A percentile compares a stretch with the other conserved stretches of the same genome.
These are phyloP conservation scores for Nomada fabriciana DNA, from an alignment of 2,888 invertebrate species.

Conservation along the genomic window DNA sequence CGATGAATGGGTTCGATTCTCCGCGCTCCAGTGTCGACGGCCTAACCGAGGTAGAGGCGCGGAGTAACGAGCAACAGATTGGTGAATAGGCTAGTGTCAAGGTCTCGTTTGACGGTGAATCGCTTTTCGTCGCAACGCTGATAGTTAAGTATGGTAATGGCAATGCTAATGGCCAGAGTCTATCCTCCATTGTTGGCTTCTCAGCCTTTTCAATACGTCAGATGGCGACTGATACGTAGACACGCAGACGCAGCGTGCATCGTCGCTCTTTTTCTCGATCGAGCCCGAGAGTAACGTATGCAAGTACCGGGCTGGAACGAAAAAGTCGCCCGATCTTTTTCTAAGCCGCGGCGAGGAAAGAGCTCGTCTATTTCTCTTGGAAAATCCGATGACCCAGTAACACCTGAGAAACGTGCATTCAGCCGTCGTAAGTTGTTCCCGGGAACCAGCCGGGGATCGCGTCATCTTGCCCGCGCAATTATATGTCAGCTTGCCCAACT, in stretches of 20 bases:
- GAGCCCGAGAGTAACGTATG: background rate
- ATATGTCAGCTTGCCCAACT: background rate
- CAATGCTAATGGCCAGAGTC: conserved; percentile 63
- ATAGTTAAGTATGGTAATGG: conserved; percentile 67
- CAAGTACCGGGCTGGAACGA: background rate
- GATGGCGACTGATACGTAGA: conserved; percentile 50
- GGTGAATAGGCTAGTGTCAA: conserved; percentile 66
- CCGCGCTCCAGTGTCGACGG: background rate
- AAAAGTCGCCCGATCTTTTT: background rate
- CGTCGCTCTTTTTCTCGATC: background rate
- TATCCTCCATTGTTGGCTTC: conserved; percentile 61
- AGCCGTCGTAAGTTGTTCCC: conserved; percentile 16
- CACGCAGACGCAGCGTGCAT: conserved; percentile 44
- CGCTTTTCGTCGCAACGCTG: conserved; percentile 39
- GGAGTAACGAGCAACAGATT: conserved; percentile 20
- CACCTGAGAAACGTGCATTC: conserved; percentile 17
- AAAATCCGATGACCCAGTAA: conserved; percentile 31
- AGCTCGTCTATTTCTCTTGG: conserved; percentile 1
- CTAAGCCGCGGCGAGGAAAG: background rate
- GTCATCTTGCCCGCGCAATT: conserved; percentile 23
- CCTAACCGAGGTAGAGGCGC: background rate
- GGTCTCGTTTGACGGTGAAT: conserved; percentile 61
- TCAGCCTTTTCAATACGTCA: conserved; percentile 64
- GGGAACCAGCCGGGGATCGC: background rate
- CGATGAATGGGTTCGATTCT: background rate